phyloP scores from a whole-genome alignment of 2,797 vertebrate genomes.

The Fundulus diaphanus region DNA sequence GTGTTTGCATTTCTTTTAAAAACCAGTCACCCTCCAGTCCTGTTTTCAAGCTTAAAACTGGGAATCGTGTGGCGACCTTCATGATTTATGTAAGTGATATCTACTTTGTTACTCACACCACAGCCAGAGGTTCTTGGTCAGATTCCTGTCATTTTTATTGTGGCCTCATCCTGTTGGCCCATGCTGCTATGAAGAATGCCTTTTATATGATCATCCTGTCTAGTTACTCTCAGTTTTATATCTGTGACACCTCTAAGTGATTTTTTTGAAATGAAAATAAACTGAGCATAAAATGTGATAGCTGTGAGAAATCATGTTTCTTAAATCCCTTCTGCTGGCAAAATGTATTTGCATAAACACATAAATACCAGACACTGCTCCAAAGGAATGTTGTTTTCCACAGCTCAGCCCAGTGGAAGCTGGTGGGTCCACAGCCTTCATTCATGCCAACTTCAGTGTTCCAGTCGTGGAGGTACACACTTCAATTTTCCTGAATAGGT shows the following conservation, averaged over 20 bases:
- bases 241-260: not conserved
- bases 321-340: conserved; percentile 27
- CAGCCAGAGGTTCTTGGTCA: conserved; percentile 26
- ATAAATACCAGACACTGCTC: conserved; percentile 48
- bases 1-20: conserved; percentile 33
- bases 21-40: conserved; percentile 91
- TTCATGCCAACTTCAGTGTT: conserved; percentile 92
- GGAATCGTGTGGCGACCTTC: conserved; percentile 93
- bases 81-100: conserved; percentile 94
- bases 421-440: conserved; percentile 92
- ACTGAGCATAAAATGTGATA: conserved; percentile 5
- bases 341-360: conserved; percentile 32
- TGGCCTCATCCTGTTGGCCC: not conserved
- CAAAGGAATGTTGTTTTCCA: conserved; percentile 66
- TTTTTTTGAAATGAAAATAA: not conserved
- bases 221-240: not conserved
- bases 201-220: not conserved
- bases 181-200: not conserved
- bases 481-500: conserved; percentile 11
- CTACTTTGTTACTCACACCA: not conserved
- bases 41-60: conserved; percentile 91
- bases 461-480: conserved; percentile 89
- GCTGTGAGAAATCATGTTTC: conserved; percentile 9
- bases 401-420: conserved; percentile 93
- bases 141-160: conserved; percentile 20